phyloP scores from a whole-genome alignment of 1,140 invertebrate genomes.

The Heliothis subflexa region DNA sequence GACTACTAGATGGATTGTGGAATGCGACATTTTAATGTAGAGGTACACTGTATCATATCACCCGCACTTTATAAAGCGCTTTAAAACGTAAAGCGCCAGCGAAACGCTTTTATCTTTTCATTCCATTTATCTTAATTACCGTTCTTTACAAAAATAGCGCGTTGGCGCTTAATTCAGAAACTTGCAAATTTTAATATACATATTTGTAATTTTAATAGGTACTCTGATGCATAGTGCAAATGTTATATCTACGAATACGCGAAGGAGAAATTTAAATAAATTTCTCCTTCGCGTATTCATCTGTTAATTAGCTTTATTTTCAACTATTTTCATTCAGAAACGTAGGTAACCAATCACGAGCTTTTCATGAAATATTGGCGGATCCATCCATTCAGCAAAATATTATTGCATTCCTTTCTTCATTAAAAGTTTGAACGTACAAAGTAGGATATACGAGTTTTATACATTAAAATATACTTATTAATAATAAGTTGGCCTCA shows the following conservation, averaged over 20 bases:
- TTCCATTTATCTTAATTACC: conserved; percentile 31
- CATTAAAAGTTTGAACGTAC: no score
- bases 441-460: neutral
- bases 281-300: conserved; percentile 2
- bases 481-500: neutral
- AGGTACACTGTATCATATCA: conserved; percentile 16
- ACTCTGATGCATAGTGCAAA: conserved; percentile 14
- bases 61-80: conserved; percentile 7
- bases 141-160: neutral
- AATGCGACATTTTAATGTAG: conserved; percentile 20
- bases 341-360: no score
- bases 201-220: neutral
- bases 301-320: neutral
- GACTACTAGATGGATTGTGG: conserved; percentile 2
- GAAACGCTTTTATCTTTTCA: conserved; percentile 26
- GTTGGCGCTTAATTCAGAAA: neutral
- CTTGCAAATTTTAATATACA: neutral
- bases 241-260: no score
- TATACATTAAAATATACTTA: no score
- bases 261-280: neutral
- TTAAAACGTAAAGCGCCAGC: conserved; percentile 1
- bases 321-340: no score
- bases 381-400: no score
- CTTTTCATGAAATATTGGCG: no score
- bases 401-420: no score